Evolutionary conservation across 2,113 vertebrate genomes (phyloP).

Genomic region (Crotalus helleri): DNA sequence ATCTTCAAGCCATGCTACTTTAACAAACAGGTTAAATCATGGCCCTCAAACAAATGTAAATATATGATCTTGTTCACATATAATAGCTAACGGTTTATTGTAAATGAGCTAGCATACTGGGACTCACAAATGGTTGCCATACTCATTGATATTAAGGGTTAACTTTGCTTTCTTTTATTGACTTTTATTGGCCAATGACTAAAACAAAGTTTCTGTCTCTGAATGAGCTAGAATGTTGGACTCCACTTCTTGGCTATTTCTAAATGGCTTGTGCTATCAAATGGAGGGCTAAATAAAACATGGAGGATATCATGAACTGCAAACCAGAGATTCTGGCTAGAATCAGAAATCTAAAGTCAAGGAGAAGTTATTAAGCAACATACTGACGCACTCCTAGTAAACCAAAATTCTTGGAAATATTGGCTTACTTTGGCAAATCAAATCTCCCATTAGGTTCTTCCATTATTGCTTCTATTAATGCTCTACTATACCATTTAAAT

Average conservation of each 20-base stretch:
- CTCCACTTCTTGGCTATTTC: background rate
- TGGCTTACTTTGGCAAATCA: background rate
- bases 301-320: background rate
- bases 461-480: background rate
- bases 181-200: background rate
- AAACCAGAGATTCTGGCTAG: background rate
- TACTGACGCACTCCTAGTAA: background rate
- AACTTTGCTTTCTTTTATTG: background rate
- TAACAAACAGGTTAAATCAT: background rate
- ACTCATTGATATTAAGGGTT: background rate
- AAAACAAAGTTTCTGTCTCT: background rate
- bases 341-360: background rate
- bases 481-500: background rate
- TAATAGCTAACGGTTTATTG: background rate
- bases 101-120: background rate
- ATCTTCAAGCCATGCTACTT: background rate
- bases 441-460: background rate
- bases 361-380: background rate
- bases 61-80: background rate
- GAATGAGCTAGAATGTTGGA: background rate
- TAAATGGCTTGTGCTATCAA: background rate
- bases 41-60: background rate
- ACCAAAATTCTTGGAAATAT: background rate
- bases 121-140: background rate
- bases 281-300: background rate